Percentiles rank a stretch among this genome's conserved stretches.
phyloP scores from a whole-genome alignment of 1,140 invertebrate species.

The Chlorops oryzae region DNA sequence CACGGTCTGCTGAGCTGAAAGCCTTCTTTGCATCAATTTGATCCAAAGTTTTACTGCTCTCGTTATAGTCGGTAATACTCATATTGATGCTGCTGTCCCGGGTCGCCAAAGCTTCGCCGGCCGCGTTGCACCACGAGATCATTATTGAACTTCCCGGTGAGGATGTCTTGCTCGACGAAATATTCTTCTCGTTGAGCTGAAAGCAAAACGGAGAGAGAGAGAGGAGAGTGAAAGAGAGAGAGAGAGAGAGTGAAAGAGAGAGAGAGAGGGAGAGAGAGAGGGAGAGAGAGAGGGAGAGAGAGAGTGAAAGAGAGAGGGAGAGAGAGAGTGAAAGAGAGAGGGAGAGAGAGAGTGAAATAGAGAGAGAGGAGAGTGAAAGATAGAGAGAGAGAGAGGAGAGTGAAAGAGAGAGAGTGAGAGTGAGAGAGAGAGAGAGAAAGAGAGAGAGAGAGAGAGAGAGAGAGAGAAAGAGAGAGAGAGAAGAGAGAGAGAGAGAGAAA shows the following conservation, averaged over 20 bases:
- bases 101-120: conserved; percentile 59
- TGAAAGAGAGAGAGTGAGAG: no score
- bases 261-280: no score
- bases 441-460: no score
- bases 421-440: no score
- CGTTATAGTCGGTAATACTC: conserved; percentile 53
- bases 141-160: conserved; percentile 50
- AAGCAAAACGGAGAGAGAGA: background rate
- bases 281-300: no score
- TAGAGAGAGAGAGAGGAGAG: no score
- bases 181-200: conserved; percentile 16
- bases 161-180: conserved; percentile 44
- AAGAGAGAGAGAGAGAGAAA: no score
- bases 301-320: no score
- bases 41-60: conserved; percentile 42
- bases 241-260: background rate
- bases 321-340: no score
- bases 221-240: background rate
- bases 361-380: no score
- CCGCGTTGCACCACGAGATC: conserved; percentile 54
- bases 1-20: conserved; percentile 22
- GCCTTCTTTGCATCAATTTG: conserved; percentile 11
- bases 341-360: no score
- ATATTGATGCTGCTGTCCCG: conserved; percentile 53
- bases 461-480: no score